Base-by-base conservation (phyloP, 2,113 vertebrate species). In the Noturus placidus region DNA sequence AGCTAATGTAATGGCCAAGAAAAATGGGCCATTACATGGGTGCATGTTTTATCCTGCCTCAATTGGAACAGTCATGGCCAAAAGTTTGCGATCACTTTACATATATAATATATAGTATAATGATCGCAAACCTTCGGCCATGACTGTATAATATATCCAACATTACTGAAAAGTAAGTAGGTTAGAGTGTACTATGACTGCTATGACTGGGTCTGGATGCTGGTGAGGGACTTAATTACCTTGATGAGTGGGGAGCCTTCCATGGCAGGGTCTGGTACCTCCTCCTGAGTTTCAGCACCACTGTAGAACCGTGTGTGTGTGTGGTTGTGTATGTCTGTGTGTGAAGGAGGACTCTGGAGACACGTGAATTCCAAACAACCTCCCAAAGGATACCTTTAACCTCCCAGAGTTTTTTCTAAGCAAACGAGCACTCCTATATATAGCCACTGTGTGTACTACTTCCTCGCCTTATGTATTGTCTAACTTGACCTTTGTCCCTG, bases 1-100 rank as follows among this genome's bases (percentile, higher is more conserved):
- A 89, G 82, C 88, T 87, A 88, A 88, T 87, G 85, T n/a, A 57
- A 84, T 54, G 13, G 4, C 76, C 25, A 78, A 78, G 22, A 33
- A 56, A 80, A 80, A 56, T 11, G 7, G 52, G 15, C 17, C 52
- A 80, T 57, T 79, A 50, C 22, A 52, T 46, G 7, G 10, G 11
- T 78, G 42, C 14, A 2, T n/a, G 46, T 50, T 52, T 50, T 78
- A 27, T 78, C 46, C 46, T 54, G 25, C 46, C 14, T 67, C 10
- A 30, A 7, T 63, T 30, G 10, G 5, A n/a, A n/a, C n/a, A n/a
- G n/a, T n/a, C n/a, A n/a, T n/a, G n/a, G n/a, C n/a, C n/a, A n/a
- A n/a, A n/a, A n/a, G n/a, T n/a, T n/a, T n/a, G n/a, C n/a, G n/a
- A n/a, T n/a, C n/a, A n/a, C n/a, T n/a, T n/a, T n/a, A n/a, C n/a